Evolutionary conservation across 2,888 invertebrate species (phyloP), one percentile per base, ranked within the genome.

Genomic region (Caenorhabditis parvicauda): DNA sequence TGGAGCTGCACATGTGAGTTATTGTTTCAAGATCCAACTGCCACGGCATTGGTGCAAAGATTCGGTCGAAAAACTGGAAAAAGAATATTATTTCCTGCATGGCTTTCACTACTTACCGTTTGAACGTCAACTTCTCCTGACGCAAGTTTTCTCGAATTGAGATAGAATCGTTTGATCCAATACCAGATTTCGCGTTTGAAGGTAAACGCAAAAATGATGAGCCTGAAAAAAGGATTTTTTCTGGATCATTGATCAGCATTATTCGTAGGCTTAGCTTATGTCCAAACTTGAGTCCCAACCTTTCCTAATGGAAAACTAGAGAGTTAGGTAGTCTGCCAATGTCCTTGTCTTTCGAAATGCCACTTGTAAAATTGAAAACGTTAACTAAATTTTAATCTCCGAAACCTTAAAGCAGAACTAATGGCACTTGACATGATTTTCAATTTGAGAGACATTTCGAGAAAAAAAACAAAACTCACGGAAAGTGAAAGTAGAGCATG

Each of bases 401-500:
- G 7, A 35, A 14, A 35, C 12, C 14, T 14, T 12, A 35, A 12
- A 12, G 35, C n/a, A n/a, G n/a, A n/a, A 35, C 14, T 12, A 35
- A 12, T 35, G 35, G 12, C 12, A 35, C 14, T 35, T 35, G 35
- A 12, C 12, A 14, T 12, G 14, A 35, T 12, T 12, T 12, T 12
- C 35, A 14, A 35, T 35, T 14, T 35, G 14, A 35, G 35, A 35
- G 21, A 17, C 7, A 9, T 41, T 9, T 41, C 24, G 22, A n/a
- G n/a, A 21, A n/a, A 43, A n/a, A n/a, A 37, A 21, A 19, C 24
- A 44, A 39, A 24, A 88, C 91, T 88, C 86, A 92, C 92, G 92
- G 92, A 84, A 92, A 93, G 72, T 88, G 87, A 12, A 94, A 85
- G 79, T 90, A 90, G 79, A 92, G 87, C 73, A 91, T 87, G 76